Percentiles rank a stretch among this genome's conserved stretches.
phyloP scores from a whole-genome alignment of 2,113 vertebrate genomes.

The Rynchops niger region DNA sequence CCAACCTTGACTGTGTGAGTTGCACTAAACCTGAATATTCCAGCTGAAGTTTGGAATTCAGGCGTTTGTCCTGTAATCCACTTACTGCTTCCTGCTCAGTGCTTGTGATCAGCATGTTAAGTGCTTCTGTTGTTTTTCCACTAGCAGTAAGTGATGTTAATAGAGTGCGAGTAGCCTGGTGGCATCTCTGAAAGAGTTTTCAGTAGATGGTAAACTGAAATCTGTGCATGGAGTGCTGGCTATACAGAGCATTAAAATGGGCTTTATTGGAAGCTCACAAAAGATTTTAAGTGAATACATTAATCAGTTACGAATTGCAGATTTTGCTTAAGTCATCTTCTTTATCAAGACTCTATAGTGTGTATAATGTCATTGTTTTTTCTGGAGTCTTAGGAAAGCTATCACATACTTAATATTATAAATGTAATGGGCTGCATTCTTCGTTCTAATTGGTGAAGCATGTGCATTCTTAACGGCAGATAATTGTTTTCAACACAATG shows the following conservation, averaged over 20 bases:
- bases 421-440: neutral
- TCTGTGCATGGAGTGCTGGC: neutral
- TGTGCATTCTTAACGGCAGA: neutral
- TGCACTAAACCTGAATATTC: neutral
- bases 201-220: neutral
- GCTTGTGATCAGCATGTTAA: neutral
- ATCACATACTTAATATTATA: neutral
- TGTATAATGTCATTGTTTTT: neutral
- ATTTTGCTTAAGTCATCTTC: neutral
- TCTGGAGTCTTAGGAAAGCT: neutral
- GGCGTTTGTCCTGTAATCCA: neutral
- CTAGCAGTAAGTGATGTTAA: neutral
- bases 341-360: neutral
- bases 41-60: neutral
- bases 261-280: neutral
- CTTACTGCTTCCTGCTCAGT: neutral
- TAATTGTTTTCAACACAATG: neutral
- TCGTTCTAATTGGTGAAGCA: slow-evolving; percentile 6
- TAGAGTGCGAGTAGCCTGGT: neutral
- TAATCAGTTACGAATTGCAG: neutral
- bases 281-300: neutral
- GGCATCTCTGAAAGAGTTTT: neutral
- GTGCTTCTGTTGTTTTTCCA: neutral
- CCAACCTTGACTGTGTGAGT: neutral
- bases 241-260: neutral